phyloP scores from a whole-genome alignment of 2,113 vertebrate species.

The Corynorhinus townsendii region DNA sequence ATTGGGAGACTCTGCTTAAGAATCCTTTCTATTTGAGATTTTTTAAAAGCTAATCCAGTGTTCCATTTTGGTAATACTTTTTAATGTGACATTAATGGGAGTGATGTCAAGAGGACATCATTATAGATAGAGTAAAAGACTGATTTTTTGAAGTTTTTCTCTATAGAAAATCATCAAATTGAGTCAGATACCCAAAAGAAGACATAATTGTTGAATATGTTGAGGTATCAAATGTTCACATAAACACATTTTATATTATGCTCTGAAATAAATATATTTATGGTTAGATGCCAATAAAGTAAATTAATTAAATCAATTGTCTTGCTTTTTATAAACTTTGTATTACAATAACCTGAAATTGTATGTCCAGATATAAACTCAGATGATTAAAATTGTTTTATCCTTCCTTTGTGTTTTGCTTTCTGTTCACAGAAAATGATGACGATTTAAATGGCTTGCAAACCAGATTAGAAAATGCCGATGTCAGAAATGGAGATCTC shows the following conservation, averaged over 20 bases:
- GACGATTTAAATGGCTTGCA: constrained; percentile 82
- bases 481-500: constrained; percentile 87
- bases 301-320: neutral
- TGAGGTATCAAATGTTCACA: neutral
- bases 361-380: neutral
- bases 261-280: neutral
- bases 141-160: neutral
- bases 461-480: constrained; percentile 85
- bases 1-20: neutral
- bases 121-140: neutral
- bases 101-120: neutral
- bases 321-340: neutral
- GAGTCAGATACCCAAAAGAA: neutral
- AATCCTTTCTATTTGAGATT: neutral
- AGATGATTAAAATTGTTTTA: neutral
- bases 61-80: neutral
- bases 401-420: neutral
- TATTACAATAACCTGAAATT: neutral
- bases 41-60: neutral
- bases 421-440: constrained; percentile 82
- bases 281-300: neutral
- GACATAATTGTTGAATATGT: neutral
- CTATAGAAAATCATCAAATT: neutral
- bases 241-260: neutral
- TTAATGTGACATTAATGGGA: neutral